Base-by-base conservation (phyloP, 2,113 vertebrate species). In the Poeciliopsis turrubarensis region DNA sequence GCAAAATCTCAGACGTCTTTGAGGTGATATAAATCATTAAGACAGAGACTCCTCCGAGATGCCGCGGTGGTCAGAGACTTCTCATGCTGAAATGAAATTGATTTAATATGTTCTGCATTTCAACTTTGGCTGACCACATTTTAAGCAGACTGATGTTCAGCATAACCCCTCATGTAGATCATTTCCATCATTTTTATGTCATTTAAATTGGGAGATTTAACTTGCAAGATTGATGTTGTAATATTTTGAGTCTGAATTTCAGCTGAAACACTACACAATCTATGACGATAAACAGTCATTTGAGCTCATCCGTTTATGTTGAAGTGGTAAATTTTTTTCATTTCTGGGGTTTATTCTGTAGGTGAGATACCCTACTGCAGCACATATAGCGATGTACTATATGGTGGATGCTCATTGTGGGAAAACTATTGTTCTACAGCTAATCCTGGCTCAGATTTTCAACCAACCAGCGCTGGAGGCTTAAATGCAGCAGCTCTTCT, bases 31-130 rank as follows among this genome's bases (percentile, higher is more conserved):
- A 93, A 95, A 94, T 95, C 94, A 95, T 94, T 92, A 94, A 90
- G 94, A 93, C 93, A 93, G 91, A 88, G 90, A 86, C 89, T 95
- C 94, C 94, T 93, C 70, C 26, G 92, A 95, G 94, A 94, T 92
- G 85, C 86, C 37, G 60, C 64, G 82, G 91, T 86, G 87, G 92
- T 92, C 86, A 90, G 77, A 90, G 82, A 87, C 82, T 81, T 91
- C 88, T 86, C 69, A 82, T 74, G 77, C 82, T 87, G 86, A 86
- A 90, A 88, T 63, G 71, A 85, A 84, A 87, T 90, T 88, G 89
- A 91, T 91, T 93, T 89, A 79, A 84, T 89, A 89, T 89, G 73
- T 79, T 88, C 84, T 30, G 12, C 68, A 84, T 76, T 86, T 65
- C 32, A 71, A 80, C 51, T 57, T 54, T 57, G 51, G 81, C 73